These are phyloP conservation scores for Poeciliopsis occidentalis DNA, from an alignment of 2,113 vertebrate genomes.

Conservation along the genomic window DNA sequence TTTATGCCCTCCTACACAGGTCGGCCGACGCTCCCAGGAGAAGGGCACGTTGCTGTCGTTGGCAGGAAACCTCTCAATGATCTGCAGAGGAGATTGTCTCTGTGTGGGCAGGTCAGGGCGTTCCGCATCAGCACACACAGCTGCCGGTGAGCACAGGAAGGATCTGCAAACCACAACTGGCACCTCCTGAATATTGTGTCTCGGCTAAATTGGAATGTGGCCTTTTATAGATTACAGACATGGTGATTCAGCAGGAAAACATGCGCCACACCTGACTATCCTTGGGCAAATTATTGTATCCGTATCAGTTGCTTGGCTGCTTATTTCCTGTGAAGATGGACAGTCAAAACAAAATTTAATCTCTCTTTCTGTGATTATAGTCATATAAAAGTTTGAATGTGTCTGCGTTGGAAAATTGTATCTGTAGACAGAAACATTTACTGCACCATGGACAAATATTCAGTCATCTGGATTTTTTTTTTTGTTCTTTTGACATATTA, in stretches of 20 bases:
- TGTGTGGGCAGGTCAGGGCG: constrained; percentile 53
- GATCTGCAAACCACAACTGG: constrained; percentile 13
- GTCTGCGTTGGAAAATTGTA: constrained; percentile 29
- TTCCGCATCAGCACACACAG: constrained; percentile 38
- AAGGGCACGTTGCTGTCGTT: constrained; percentile 19
- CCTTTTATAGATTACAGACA: constrained; percentile 21
- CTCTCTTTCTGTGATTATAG: background rate
- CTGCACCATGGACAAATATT: too few relatives aligned
- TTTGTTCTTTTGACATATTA: too few relatives aligned
- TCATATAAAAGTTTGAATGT: constrained; percentile 17
- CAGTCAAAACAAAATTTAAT: constrained; percentile 16
- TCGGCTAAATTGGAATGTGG: constrained; percentile 15
- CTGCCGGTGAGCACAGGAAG: background rate
- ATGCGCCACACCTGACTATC: constrained; percentile 14
- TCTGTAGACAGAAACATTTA: constrained; percentile 6
- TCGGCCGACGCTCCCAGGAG: constrained; percentile 74
- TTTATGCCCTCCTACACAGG: constrained; percentile 69
- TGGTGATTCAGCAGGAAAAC: constrained; percentile 24
- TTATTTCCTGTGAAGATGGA: background rate
- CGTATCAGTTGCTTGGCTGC: constrained; percentile 1
- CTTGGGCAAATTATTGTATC: constrained; percentile 32
- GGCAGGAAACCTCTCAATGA: constrained; percentile 41
- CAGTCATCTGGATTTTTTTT: too few relatives aligned
- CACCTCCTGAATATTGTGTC: constrained; percentile 19
- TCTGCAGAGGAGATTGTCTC: constrained; percentile 45